Base-by-base conservation (phyloP, 2,888 invertebrate genomes). In the Mythimna vitellina region DNA sequence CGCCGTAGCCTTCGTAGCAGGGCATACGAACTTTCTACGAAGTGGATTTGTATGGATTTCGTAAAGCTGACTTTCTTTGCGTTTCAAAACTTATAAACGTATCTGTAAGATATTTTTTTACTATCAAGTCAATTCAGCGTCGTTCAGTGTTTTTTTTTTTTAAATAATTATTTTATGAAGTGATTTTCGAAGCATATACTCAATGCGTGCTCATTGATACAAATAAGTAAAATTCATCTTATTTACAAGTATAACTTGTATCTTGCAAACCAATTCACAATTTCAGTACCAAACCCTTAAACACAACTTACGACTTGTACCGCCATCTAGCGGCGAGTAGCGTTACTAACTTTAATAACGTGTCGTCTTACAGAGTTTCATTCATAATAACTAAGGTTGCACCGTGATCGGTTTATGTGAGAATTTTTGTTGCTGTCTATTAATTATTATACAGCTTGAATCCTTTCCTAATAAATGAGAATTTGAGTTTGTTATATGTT, bases 311-410 rank as follows among this genome's bases (percentile, higher is more conserved):
- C 62, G 25, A 65, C 79, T 8, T 1, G 76, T 89, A 81, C 65
- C 92, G 94, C 93, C 95, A 95, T 93, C 96, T 95, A 88, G 86
- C 84, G 88, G 66, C 84, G 93, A 90, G 92, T 95, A 94, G 96
- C 92, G 66, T 60, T 77, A 90, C 79, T 49, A 80, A 70, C 42
- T 56, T 80, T 86, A 87, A 84, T 82, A 76, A 81, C 80, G 73
- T 86, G 84, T 80, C 82, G 80, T 69, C 83, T 87, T 80, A 84
- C 68, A 60, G 64, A 65, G 83, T 82, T 87, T 85, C 76, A 86
- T 86, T 85, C 76, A 75, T 81, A 78, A 82, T 79, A 75, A 86
- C 73, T 84, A 76, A 58, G 63, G 65, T 35, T 78, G 77, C 69
- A 61, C 63, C 51, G 56, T 67, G 72, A 78, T 84, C 74, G 72